Percentiles rank a stretch among this genome's conserved stretches.
Evolutionary conservation across 2,888 invertebrate species (phyloP).

Genomic region (Metallyticus violacea): DNA sequence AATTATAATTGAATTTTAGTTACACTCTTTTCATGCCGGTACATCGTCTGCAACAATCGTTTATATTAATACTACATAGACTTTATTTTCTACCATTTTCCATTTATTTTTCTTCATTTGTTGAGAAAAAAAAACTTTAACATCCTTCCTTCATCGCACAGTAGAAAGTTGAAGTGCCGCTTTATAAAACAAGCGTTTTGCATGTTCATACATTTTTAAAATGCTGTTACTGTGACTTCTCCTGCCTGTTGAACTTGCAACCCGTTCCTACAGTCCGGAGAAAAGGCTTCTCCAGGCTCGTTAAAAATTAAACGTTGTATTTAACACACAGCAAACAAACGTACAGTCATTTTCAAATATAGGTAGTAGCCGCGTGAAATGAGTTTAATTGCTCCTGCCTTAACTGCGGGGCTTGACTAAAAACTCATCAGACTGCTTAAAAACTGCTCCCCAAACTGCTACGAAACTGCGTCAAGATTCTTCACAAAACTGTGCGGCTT

Average conservation of each 20-base stretch:
- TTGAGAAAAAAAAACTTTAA: neutral
- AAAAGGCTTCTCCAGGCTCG: neutral
- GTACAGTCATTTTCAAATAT: neutral
- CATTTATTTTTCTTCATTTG: neutral
- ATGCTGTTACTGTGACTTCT: neutral
- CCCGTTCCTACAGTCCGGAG: neutral
- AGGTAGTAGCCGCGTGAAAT: neutral
- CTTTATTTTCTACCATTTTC: neutral
- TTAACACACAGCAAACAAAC: neutral
- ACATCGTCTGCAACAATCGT: too few species aligned
- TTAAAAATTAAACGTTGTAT: neutral
- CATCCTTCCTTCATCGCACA: neutral
- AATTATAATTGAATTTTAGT: too few species aligned
- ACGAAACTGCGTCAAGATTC: too few species aligned
- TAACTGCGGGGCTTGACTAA: too few species aligned
- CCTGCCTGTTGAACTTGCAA: neutral
- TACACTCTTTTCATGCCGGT: too few species aligned
- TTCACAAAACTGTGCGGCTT: too few species aligned
- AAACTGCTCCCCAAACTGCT: too few species aligned
- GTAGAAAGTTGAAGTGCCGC: neutral
- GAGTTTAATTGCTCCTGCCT: too few species aligned
- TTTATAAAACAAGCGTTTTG: neutral
- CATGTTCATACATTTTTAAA: neutral
- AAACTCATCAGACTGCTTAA: too few species aligned
- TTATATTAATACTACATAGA: too few species aligned